phyloP scores from a whole-genome alignment of 1,140 invertebrate genomes.

The Trichonephila clavipes region DNA sequence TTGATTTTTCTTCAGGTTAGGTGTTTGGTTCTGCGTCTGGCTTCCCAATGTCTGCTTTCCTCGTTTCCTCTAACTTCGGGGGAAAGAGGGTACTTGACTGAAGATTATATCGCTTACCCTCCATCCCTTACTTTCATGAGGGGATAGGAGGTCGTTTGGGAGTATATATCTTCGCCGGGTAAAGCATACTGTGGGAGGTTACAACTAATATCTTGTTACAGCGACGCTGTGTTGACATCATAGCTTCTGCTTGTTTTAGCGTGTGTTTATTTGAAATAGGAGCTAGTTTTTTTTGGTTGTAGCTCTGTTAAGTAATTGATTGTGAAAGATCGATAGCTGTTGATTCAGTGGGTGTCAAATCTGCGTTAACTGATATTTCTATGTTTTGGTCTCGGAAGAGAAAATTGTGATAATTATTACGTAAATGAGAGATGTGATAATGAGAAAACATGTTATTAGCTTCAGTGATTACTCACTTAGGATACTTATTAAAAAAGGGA shows the following conservation, averaged over 20 bases:
- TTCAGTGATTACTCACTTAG: too few species aligned
- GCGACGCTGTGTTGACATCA: neutral
- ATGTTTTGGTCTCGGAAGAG: neutral
- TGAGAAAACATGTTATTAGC: too few species aligned
- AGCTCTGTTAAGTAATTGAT: neutral
- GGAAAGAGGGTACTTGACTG: neutral
- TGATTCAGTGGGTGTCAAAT: neutral
- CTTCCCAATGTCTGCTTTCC: neutral
- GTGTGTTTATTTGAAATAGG: neutral
- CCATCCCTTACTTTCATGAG: neutral
- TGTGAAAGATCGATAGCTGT: neutral
- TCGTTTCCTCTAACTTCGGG: neutral
- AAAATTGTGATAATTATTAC: too few species aligned
- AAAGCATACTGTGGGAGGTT: neutral
- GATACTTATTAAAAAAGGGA: too few species aligned
- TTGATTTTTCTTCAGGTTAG: neutral
- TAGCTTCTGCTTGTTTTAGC: slow-evolving; percentile 27
- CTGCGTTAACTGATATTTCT: neutral
- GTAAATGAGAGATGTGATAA: too few species aligned
- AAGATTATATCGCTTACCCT: slow-evolving; percentile 35
- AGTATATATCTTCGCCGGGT: neutral
- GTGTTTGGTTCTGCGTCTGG: neutral
- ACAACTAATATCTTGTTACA: slow-evolving; percentile 48
- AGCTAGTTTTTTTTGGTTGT: slow-evolving; percentile 3
- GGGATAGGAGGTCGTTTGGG: slow-evolving; percentile 24